Percentiles rank a stretch among this genome's conserved stretches.
phyloP scores from a whole-genome alignment of 2,797 vertebrate species.

The Bufotes viridis region DNA sequence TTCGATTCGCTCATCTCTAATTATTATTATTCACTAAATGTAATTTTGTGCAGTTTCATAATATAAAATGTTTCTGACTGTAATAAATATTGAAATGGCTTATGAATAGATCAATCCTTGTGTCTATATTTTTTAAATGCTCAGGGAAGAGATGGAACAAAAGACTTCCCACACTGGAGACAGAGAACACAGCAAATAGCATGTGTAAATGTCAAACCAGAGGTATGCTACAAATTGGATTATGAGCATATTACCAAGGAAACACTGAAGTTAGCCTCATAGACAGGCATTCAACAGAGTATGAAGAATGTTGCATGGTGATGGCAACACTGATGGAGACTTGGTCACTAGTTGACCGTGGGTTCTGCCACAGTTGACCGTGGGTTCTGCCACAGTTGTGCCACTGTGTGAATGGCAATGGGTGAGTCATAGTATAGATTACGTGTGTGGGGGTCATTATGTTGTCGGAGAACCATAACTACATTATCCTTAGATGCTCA shows the following conservation, averaged over 20 bases:
- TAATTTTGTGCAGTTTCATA: no score
- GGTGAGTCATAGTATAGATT: no score
- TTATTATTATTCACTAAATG: no score
- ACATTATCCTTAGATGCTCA: no score
- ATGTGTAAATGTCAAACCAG: not conserved
- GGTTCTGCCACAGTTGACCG: not conserved
- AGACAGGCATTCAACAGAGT: not conserved
- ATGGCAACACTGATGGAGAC: not conserved
- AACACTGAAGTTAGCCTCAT: not conserved
- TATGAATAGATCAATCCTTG: not conserved
- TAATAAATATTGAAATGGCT: not conserved
- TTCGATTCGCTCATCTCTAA: no score
- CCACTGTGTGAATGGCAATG: no score
- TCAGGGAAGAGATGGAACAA: not conserved
- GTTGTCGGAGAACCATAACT: no score
- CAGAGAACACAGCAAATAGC: not conserved
- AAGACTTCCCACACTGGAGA: not conserved
- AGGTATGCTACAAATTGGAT: not conserved
- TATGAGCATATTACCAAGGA: conserved; percentile 1
- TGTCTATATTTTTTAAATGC: not conserved
- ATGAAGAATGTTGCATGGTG: not conserved
- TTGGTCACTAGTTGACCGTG: not conserved
- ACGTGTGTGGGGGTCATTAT: no score
- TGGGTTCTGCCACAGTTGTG: not conserved
- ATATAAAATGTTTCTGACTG: no score